Evolutionary conservation across 53 echinoderm and acorn worm species (phyloP), one percentile per base, ranked within the genome.

Genomic region (Holothuria scabra): DNA sequence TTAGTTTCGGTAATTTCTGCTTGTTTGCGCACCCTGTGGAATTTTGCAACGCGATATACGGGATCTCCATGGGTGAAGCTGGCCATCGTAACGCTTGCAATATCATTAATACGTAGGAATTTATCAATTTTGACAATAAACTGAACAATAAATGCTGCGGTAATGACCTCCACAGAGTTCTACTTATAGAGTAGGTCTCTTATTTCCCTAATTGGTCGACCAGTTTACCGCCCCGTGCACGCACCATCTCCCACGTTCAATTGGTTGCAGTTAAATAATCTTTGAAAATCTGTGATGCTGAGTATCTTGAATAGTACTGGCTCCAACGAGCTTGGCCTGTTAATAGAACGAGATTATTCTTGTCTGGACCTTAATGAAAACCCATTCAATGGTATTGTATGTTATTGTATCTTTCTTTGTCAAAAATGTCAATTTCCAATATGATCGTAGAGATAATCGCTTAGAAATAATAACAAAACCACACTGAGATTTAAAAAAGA

Each of bases 111-210:
- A 29, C 38, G 13, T 68, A 34, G 69, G 69, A 68, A 68, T 68
- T 68, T 30, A 68, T 68, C 69, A 68, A 68, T 68, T 38, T 68
- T 68, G 69, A 68, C 69, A 68, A 68, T 41, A 68, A 68, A 68
- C 35, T 32, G 31, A 68, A 34, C 28, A 34, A n/a, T 31, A 32
- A 68, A 68, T 68, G 69, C 38, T 31, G 38, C 69, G 38, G 22
- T 68, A 68, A 68, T 68, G 69, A 41, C 35, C 69, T 35, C 69
- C 69, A 68, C 38, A 34, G 31, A 68, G 69, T 68, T 30, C 69
- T 32, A 68, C 33, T 68, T 41, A 68, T 13, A 22, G 52, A 18
- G 31, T 7, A 11, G 30, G 69, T 29, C 38, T 68, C 69, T 21
- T 68, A 22, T 68, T 68, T 68, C 69, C 33, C 38, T 68, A 68